phyloP scores from a whole-genome alignment of 2,888 invertebrate genomes.

The Serripes groenlandicus region DNA sequence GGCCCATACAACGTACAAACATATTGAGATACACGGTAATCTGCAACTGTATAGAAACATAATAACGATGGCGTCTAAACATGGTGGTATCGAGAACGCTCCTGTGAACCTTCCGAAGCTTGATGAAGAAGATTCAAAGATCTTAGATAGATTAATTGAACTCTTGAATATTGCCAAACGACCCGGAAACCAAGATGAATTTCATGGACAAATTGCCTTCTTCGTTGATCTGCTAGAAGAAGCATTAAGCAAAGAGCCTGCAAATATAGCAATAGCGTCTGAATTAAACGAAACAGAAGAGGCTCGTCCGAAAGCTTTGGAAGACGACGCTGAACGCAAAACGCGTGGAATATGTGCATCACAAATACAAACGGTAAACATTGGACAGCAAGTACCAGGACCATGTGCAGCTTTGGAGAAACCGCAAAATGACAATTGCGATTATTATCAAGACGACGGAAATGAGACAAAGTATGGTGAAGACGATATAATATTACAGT shows the following conservation, averaged over 20 bases:
- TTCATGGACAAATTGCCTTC: slow-evolving; percentile 26
- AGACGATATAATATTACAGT: slow-evolving; percentile 23
- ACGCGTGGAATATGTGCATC: too few species aligned
- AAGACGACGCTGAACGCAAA: too few species aligned
- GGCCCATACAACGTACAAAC: not conserved
- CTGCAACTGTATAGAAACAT: slow-evolving; percentile 5
- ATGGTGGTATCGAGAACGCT: too few species aligned
- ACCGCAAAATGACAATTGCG: not conserved
- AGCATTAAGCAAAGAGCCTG: not conserved
- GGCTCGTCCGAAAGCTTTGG: not conserved
- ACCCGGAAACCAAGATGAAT: slow-evolving; percentile 18
- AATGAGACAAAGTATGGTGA: not conserved
- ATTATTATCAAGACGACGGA: too few species aligned
- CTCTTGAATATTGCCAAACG: not conserved
- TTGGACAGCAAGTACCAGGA: too few species aligned
- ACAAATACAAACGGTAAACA: too few species aligned
- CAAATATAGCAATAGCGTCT: not conserved
- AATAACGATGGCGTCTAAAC: too few species aligned
- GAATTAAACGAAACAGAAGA: not conserved
- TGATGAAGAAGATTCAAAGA: not conserved
- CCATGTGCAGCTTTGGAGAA: too few species aligned
- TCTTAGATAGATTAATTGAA: not conserved
- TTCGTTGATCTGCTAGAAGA: slow-evolving; percentile 26
- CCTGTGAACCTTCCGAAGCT: too few species aligned
- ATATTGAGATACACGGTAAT: slow-evolving; percentile 9